Evolutionary conservation across 2,888 invertebrate genomes (phyloP), one percentile per base, ranked within the genome.

Genomic region (Temnothorax unifasciatus): DNA sequence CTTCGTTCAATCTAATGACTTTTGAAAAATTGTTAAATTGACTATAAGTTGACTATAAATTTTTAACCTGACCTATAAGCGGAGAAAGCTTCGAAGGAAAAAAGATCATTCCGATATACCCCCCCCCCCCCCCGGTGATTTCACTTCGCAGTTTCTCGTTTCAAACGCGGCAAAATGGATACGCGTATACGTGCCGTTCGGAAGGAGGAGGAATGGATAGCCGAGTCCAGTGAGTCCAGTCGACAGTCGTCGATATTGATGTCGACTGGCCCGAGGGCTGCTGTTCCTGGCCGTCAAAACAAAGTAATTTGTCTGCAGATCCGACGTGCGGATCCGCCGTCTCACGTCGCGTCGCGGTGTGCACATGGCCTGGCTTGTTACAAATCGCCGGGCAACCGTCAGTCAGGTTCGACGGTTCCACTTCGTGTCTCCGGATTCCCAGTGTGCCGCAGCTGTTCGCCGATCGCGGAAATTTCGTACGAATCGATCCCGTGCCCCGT

Each of bases 231-330:
- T 29, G 29, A 69, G 82, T 87, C 44, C 86, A 73, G 83, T 85
- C 90, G 88, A 82, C 79, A 73, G 83, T 85, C 90, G 88, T 83
- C 79, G 89, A 90, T 90, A 90, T 90, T 82, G 86, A 88, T 86
- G 88, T 68, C 83, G 54, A 61, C 52, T n/a, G 54, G 75, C 73
- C 71, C 52, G 34, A 61, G 57, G 82, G 83, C 86, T 85, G 88
- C 25, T 87, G 88, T 87, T 87, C 69, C 63, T 86, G 77, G 52
- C 74, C 75, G 84, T 82, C 86, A 90, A 90, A 90, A 90, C 89
- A 90, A 90, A 90, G 90, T 87, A 86, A 90, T 90, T 88, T 90
- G 84, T 90, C 90, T 86, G 81, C 63, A 25, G 34, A 63, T 84
- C 82, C 86, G 82, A 89, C 84, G 79, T 63, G 75, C 50, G 59